Base-by-base conservation (phyloP, 2,113 vertebrate species). In the Zosterops japonicus region DNA sequence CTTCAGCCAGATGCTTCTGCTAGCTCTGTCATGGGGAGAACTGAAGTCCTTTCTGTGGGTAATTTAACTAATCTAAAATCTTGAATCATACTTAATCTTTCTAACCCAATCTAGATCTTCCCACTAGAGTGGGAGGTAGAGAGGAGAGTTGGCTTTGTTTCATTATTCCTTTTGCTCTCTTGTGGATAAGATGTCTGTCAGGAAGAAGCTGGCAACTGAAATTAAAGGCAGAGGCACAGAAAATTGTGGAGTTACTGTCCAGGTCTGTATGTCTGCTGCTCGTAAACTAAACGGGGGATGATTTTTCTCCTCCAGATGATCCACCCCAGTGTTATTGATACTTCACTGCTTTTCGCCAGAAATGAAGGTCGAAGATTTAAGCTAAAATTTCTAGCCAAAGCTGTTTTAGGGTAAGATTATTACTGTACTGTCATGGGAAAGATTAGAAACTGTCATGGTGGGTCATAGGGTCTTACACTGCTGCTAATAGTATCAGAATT, bases 241-340 rank as follows among this genome's bases (percentile, higher is more conserved):
- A 63, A 52, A 36, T n/a, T 42, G 1, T 50, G 59, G 24, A 74
- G 22, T 65, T 81, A 25, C 57, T 91, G 67, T 52, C 35, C 80
- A 53, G 1, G 61, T 77, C 22, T 53, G 0, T 49, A 4, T 36
- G 47, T 67, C 27, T 81, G 60, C 47, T 83, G 31, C n/a, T 93
- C 64, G 63, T 85, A 63, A 76, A 60, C 65, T 71, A 77, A 70
- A 71, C 36, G 79, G 36, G 39, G 79, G 79, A 39, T 94, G 14
- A 81, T 94, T 83, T 95, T 71, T 85, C 53, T 95, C 57, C 42
- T 96, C 47, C 96, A 99, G 99, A 97, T 99, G 97, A 98, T 99
- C 93, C 98, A 99, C 93, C 98, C 92, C 44, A 98, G 98, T 57
- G 97, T 99, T 23, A 99, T 99, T 76, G 99, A 99, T 95, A 99